Conservation (phyloP, 2,888 invertebrate species). For the Pristionchus exspectatus region DNA sequence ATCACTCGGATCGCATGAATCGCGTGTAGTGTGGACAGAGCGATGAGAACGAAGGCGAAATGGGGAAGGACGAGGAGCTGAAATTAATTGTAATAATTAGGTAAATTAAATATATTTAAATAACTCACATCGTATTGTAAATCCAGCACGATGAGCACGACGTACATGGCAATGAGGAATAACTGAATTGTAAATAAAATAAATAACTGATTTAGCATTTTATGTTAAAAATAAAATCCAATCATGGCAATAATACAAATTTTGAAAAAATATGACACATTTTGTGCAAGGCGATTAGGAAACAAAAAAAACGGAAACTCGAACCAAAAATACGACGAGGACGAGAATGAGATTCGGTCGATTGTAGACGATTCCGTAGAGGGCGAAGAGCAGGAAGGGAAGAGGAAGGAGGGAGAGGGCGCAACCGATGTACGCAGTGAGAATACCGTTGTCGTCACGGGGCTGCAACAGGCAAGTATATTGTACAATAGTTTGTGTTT, state of each 20-base stretch:
- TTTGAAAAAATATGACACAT: no score
- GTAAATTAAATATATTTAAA: neutral
- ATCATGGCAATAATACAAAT: no score
- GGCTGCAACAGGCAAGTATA: neutral
- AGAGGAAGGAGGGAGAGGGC: constrained; percentile 22
- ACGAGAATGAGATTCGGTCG: constrained; percentile 27
- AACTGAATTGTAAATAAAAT: neutral
- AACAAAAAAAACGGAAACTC: no score
- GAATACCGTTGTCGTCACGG: neutral
- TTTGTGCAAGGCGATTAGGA: no score
- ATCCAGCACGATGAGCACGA: neutral
- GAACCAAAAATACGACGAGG: neutral
- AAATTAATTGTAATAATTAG: neutral
- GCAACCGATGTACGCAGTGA: constrained; percentile 25
- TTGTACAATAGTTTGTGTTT: neutral
- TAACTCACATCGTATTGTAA: neutral
- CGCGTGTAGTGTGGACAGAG: neutral
- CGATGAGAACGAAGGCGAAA: constrained; percentile 2
- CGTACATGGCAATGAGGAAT: constrained; percentile 6
- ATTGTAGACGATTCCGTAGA: constrained; percentile 41
- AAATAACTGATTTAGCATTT: neutral
- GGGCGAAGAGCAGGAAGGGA: constrained; percentile 7
- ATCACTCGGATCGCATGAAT: constrained; percentile 37
- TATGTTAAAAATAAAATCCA: no score
- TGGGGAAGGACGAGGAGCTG: constrained; percentile 6